These are phyloP conservation scores for Calidris pugnax DNA, from an alignment of 2,113 vertebrate species.

Conservation along the genomic window DNA sequence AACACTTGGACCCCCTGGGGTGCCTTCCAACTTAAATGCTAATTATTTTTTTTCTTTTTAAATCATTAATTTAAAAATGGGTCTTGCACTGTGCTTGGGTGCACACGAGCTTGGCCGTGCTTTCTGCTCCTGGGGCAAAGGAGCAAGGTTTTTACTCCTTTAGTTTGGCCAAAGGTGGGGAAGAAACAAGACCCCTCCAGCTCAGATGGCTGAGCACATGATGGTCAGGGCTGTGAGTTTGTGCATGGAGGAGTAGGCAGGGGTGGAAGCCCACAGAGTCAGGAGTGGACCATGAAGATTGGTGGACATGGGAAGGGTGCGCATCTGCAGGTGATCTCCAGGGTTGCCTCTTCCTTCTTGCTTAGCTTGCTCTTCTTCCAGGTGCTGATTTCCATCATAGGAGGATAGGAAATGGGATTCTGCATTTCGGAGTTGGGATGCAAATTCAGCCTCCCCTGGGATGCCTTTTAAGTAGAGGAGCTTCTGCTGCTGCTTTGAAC, in stretches of 20 bases:
- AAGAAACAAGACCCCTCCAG: not conserved
- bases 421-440: not conserved
- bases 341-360: not conserved
- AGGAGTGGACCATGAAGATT: not conserved
- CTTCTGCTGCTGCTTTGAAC: not conserved
- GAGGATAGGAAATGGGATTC: not conserved
- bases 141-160: not conserved
- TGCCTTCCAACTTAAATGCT: not conserved
- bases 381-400: not conserved
- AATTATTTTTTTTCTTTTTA: not conserved
- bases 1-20: not conserved
- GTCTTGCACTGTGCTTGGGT: not conserved
- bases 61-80: not conserved
- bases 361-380: not conserved
- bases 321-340: not conserved
- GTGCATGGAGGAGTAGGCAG: not conserved
- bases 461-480: not conserved
- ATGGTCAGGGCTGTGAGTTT: not conserved
- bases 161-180: not conserved
- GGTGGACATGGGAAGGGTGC: too few species aligned
- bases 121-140: not conserved
- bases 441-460: not conserved
- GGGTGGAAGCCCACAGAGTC: fast-evolving
- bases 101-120: not conserved
- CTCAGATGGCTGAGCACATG: not conserved